Base-by-base conservation (phyloP, 1,140 invertebrate species). In the Frieseomelitta varia region DNA sequence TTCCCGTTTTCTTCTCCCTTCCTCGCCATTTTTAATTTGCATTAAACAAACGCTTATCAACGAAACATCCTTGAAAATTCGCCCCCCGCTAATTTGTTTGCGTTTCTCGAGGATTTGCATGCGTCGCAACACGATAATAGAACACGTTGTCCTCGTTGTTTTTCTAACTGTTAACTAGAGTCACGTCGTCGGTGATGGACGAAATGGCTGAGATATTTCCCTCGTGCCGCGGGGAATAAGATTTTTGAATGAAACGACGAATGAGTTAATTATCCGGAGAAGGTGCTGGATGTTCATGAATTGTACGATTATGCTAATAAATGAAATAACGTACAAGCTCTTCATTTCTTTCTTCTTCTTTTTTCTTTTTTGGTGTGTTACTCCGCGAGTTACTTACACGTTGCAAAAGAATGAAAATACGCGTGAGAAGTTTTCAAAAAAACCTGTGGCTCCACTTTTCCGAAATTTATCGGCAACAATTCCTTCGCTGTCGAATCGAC, bases 61-160 rank as follows among this genome's bases (percentile, higher is more conserved):
- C 34, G 24, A 19, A 30, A 61, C 19, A 2, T 53, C 69, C 34
- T 12, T 30, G 19, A 73, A 53, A 63, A 34, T 53, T 6, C 39
- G 4, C 39, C 63, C 69, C 6, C 39, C 47, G 27, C n/a, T 75
- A 67, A 81, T 65, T 63, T 34, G 71, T 55, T 27, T 53, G 65
- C 79, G n/a, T 34, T 73, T 24, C 61, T 4, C 30, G 47, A 75
- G 39, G 53, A 75, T 81, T 81, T 81, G 71, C 61, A 81, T 61
- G 19, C 15, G 12, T 30, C 8, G 24, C 21, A 21, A 53, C 1
- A 8, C 69, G 69, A 81, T 56, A 47, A 56, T 24, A 17, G 19
- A 27, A 14, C 39, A 4, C 3, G 14, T 19, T n/a, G 27, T 55
- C 30, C 8, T 53, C n/a, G 4, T 78, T 24, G 19, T 69, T 69